Percentiles rank a stretch among this genome's conserved stretches.
Evolutionary conservation across 2,797 vertebrate genomes (phyloP).

Genomic region (Spinus olivaceus): DNA sequence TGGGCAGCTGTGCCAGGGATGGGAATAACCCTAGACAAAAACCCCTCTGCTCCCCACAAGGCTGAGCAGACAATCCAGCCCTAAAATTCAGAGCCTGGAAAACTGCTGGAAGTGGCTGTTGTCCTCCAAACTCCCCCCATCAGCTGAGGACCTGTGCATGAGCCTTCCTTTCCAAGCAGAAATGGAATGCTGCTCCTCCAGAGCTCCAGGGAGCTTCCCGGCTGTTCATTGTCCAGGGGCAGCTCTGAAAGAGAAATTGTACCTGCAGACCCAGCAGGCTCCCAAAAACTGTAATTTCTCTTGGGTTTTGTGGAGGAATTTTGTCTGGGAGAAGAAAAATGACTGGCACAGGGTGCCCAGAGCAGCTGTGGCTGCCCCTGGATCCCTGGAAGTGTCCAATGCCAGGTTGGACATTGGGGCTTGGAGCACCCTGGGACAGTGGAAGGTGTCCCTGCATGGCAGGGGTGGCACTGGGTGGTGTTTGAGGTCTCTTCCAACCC

Average conservation of each 20-base stretch:
- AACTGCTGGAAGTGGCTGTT: not conserved
- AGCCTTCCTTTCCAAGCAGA: not conserved
- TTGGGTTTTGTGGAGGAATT: not conserved
- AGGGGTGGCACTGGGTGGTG: not conserved
- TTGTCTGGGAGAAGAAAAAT: not conserved
- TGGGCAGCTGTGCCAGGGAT: not conserved
- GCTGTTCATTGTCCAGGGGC: not conserved
- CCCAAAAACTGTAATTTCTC: not conserved
- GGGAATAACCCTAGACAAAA: not conserved
- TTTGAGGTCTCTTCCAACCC: not conserved
- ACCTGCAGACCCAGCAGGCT: not conserved
- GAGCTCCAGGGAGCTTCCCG: not conserved
- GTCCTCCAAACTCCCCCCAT: not conserved
- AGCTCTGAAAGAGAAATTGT: not conserved
- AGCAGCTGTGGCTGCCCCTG: not conserved
- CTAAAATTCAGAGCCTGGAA: not conserved
- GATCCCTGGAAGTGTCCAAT: not conserved
- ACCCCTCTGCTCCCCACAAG: rapidly evolving
- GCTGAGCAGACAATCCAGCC: not conserved
- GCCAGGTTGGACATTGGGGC: rapidly evolving
- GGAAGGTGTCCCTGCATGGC: not conserved
- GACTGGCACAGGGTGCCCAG: rapidly evolving
- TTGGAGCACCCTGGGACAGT: rapidly evolving
- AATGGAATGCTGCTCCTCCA: not conserved
- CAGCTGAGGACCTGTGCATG: not conserved